Evolutionary conservation across 2,113 vertebrate species (phyloP), one percentile per base, ranked within the genome.

Genomic region (Cynocephalus volans): DNA sequence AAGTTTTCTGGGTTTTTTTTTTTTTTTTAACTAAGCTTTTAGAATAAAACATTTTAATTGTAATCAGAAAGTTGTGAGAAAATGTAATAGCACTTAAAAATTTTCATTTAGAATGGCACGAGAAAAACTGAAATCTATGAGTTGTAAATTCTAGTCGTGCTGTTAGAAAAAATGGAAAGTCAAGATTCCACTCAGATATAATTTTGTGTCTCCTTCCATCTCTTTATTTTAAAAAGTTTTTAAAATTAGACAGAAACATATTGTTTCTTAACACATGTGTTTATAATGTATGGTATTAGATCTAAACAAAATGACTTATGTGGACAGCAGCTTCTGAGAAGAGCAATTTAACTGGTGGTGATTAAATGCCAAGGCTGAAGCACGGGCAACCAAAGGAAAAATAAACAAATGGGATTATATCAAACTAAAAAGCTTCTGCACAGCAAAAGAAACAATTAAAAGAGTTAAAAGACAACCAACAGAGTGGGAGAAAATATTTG

Each of bases 11-110:
- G 1, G 23, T 76, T n/a, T 8, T n/a, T 14, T 83, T 64, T 14
- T 88, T 1, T 24, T 79, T n/a, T 12, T 41, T 17, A 79, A 70
- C 7, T 75, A 76, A 96, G 26, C 33, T 96, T 97, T 96, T 95
- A 50, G 72, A 96, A 96, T n/a, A 93, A 95, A 88, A 2, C 26
- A 97, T 85, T 97, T 96, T 86, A 97, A 97, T 97, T 97, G 75
- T 88, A 41, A 36, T 93, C 0, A 54, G 67, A 73, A 94, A 95
- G n/a, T 60, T 23, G 6, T 65, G 87, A 93, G 64, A 93, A 98
- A 97, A 95, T 76, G 9, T 45, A 97, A 23, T 52, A 95, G 12
- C 21, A 97, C 93, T 96, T 93, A 97, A 97, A 94, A 86, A 54
- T 62, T 79, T 96, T 86, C 19, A 69, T 89, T 73, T 91, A 90